Evolutionary conservation across 2,797 vertebrate genomes (phyloP).

Genomic region (Girardinus metallicus): DNA sequence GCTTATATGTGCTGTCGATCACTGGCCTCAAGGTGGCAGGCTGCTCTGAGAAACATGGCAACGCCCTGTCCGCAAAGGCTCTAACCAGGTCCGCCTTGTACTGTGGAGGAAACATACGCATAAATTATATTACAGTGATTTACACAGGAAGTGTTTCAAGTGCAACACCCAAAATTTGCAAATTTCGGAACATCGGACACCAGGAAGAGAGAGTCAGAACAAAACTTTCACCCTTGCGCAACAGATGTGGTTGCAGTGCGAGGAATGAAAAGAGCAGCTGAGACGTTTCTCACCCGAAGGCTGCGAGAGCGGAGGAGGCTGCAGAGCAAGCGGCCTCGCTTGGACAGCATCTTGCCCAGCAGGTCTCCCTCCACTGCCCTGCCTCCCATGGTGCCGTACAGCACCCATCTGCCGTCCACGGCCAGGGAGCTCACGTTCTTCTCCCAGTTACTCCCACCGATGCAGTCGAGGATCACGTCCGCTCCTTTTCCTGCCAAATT

Average conservation of each 20-base stretch:
- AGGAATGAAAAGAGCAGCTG: background rate
- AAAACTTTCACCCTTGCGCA: background rate
- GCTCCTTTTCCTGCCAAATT: constrained; percentile 81
- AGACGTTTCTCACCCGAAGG: constrained; percentile 57
- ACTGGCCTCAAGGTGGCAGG: constrained; percentile 70
- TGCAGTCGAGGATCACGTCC: constrained; percentile 87
- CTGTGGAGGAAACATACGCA: constrained; percentile 60
- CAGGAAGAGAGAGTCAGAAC: background rate
- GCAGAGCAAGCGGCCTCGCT: constrained; percentile 82
- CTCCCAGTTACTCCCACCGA: constrained; percentile 85
- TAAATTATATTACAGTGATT: background rate
- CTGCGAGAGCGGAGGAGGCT: constrained; percentile 84
- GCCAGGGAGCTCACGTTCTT: constrained; percentile 84
- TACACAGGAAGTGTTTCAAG: constrained; percentile 2
- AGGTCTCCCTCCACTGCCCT: constrained; percentile 80
- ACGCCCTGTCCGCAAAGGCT: constrained; percentile 75
- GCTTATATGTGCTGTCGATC: constrained; percentile 80
- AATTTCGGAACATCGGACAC: background rate
- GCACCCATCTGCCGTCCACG: constrained; percentile 86
- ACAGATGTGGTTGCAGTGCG: background rate
- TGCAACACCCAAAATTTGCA: background rate
- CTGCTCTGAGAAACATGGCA: constrained; percentile 78
- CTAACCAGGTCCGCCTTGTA: constrained; percentile 86
- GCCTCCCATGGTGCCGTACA: constrained; percentile 87
- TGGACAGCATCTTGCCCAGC: constrained; percentile 83